phyloP scores from a whole-genome alignment of 2,113 vertebrate genomes.

The Eidolon helvum region DNA sequence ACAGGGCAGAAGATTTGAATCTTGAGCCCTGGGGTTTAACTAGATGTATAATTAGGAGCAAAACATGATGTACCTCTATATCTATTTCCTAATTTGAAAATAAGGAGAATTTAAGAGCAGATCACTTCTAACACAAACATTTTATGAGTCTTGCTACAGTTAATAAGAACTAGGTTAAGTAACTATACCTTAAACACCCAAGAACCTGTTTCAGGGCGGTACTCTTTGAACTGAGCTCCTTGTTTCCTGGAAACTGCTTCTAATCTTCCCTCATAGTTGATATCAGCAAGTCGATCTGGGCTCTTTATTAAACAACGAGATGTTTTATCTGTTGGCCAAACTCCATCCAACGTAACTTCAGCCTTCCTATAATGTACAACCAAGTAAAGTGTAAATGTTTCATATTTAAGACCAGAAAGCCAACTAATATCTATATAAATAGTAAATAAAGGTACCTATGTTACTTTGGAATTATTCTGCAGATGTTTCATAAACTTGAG shows the following conservation, averaged over 20 bases:
- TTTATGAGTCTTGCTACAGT: background rate
- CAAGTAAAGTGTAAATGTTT: background rate
- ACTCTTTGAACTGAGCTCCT: conserved; percentile 96
- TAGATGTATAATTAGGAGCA: background rate
- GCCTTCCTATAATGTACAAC: conserved; percentile 81
- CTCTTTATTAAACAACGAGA: conserved; percentile 92
- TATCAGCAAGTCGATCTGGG: conserved; percentile 91
- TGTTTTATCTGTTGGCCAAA: conserved; percentile 98
- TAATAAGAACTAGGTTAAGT: background rate
- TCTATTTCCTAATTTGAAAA: background rate
- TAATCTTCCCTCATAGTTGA: conserved; percentile 94
- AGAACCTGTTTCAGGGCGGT: conserved; percentile 94
- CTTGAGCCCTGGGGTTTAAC: background rate
- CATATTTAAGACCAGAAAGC: background rate
- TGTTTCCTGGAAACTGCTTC: conserved; percentile 93
- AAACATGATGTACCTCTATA: background rate
- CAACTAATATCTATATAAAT: background rate
- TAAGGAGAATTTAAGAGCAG: background rate
- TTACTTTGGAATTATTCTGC: background rate
- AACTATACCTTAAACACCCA: conserved; percentile 95
- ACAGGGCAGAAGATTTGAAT: background rate
- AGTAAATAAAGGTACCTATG: background rate
- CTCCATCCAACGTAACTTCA: conserved; percentile 95
- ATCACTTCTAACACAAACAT: background rate
- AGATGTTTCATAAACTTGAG: background rate